Conservation (phyloP, 2,888 invertebrate genomes). For the Chaitophorus viminalis region DNA sequence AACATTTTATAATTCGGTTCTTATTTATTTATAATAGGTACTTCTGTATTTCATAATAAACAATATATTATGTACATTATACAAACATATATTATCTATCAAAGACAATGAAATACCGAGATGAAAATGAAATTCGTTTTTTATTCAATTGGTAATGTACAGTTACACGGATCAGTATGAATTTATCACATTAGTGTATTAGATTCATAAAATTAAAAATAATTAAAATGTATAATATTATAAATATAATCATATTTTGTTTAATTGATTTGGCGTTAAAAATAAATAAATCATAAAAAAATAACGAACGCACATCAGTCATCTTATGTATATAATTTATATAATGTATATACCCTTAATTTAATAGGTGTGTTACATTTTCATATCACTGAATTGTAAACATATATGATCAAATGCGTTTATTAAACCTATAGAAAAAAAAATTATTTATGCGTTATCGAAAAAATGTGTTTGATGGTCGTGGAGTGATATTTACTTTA, state of each 20-base stretch:
- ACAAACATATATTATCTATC: background rate
- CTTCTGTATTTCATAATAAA: background rate
- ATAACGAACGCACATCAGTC: constrained; percentile 37
- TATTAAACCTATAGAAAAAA: too few relatives aligned
- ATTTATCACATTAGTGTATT: background rate
- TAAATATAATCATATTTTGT: background rate
- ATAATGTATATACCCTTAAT: background rate
- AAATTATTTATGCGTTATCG: too few relatives aligned
- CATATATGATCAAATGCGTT: too few relatives aligned
- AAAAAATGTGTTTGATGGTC: too few relatives aligned
- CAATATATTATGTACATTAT: background rate
- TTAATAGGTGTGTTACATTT: background rate
- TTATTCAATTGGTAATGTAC: background rate
- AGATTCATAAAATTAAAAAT: background rate
- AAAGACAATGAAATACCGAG: background rate
- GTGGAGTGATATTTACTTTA: too few relatives aligned
- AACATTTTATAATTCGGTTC: constrained; percentile 12
- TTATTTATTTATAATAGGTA: background rate
- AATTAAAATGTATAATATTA: background rate
- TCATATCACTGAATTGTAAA: too few relatives aligned
- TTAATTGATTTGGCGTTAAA: background rate
- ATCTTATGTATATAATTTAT: background rate
- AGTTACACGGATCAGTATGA: background rate
- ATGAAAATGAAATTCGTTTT: constrained; percentile 13
- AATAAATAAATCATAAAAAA: constrained; percentile 23